Conservation (phyloP, 2,113 vertebrate genomes). For the Pagrus major region DNA sequence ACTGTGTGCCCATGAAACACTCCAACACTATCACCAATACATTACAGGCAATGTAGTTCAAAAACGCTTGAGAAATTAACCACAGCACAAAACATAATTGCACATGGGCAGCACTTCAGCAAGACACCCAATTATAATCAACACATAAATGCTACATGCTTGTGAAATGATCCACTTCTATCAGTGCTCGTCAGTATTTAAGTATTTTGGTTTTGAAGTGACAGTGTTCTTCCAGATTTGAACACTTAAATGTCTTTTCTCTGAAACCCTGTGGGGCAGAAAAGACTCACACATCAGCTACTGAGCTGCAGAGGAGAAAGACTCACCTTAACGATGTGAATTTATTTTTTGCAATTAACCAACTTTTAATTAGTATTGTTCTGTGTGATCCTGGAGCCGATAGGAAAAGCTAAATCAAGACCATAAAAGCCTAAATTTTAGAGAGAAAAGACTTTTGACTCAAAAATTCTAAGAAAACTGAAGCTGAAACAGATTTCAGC, state of each 20-base stretch:
- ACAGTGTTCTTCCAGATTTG: not conserved
- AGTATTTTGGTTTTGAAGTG: not conserved
- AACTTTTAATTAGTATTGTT: constrained; percentile 22
- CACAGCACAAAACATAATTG: too few relatives aligned
- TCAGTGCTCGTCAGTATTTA: not conserved
- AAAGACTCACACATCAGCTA: too few relatives aligned
- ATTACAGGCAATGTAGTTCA: not conserved
- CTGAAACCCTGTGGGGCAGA: not conserved
- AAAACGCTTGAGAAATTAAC: not conserved
- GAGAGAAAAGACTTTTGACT: not conserved
- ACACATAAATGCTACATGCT: not conserved
- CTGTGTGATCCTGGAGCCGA: constrained; percentile 2
- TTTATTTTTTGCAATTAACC: constrained; percentile 47
- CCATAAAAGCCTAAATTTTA: not conserved
- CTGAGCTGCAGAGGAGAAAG: not conserved
- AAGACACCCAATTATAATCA: not conserved
- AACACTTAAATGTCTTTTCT: too few relatives aligned
- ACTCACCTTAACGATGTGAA: constrained; percentile 11
- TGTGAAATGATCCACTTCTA: not conserved
- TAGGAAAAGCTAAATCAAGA: not conserved
- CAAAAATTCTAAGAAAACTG: not conserved
- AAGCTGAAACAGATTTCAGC: not conserved
- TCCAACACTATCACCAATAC: not conserved
- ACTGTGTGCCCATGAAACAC: not conserved
- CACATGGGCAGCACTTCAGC: not conserved